phyloP scores from a whole-genome alignment of 2,888 invertebrate genomes.

The Mycalesis mineus region DNA sequence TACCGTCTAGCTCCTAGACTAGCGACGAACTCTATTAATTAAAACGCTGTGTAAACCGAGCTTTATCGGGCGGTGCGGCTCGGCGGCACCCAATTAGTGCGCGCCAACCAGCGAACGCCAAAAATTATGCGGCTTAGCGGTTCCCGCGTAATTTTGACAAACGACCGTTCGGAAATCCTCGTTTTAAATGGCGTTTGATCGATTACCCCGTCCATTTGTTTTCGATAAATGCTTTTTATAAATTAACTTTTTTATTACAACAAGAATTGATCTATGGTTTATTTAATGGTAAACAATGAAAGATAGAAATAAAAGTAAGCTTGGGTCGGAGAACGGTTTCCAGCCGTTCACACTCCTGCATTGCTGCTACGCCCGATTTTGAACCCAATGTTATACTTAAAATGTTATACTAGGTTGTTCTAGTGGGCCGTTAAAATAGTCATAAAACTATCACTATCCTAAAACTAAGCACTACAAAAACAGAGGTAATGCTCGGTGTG shows the following conservation, averaged over 20 bases:
- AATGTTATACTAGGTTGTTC: too few relatives aligned
- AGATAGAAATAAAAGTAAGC: too few relatives aligned
- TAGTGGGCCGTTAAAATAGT: too few relatives aligned
- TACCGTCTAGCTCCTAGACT: constrained; percentile 44
- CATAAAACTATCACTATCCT: too few relatives aligned
- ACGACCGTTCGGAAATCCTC: constrained; percentile 59
- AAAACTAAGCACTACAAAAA: too few relatives aligned
- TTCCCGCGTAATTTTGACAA: constrained; percentile 71
- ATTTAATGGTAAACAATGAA: too few relatives aligned
- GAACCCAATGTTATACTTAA: too few relatives aligned
- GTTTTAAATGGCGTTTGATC: constrained; percentile 38
- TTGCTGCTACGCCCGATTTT: too few relatives aligned
- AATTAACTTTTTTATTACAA: not conserved
- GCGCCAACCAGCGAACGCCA: constrained; percentile 57
- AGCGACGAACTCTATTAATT: constrained; percentile 73
- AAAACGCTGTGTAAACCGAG: constrained; percentile 75
- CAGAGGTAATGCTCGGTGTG: too few relatives aligned
- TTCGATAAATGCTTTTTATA: not conserved
- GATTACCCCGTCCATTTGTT: constrained; percentile 14
- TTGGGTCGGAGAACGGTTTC: too few relatives aligned
- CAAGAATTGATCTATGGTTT: too few relatives aligned
- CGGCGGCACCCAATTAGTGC: constrained; percentile 66
- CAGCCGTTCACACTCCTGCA: too few relatives aligned
- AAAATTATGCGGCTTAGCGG: constrained; percentile 76
- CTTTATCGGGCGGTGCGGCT: constrained; percentile 54